Conservation (phyloP, 1,140 invertebrate genomes). For the Sinella curviseta region DNA sequence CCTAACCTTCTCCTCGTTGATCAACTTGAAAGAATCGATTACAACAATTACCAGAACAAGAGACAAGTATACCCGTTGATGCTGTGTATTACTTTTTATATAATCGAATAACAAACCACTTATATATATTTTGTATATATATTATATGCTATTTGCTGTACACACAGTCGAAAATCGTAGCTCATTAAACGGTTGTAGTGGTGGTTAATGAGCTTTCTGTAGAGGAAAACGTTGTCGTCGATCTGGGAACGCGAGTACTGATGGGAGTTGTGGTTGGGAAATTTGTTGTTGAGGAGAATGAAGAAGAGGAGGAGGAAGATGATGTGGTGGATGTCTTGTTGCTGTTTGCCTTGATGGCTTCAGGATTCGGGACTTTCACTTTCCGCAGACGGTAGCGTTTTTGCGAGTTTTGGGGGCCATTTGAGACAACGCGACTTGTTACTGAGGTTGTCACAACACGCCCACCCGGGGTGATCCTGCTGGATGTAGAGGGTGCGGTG, state of each 20-base stretch:
- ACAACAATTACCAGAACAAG: neutral
- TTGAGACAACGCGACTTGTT: neutral
- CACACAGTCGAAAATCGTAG: neutral
- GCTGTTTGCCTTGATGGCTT: neutral
- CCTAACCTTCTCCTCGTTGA: neutral
- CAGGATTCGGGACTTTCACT: constrained; percentile 17
- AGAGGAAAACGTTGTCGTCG: neutral
- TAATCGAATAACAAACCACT: neutral
- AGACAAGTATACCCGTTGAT: neutral
- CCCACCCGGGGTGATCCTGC: neutral
- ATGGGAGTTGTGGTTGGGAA: neutral
- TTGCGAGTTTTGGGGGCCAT: neutral
- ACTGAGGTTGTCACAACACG: neutral
- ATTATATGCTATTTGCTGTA: neutral
- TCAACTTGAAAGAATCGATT: neutral
- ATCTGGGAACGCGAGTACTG: neutral
- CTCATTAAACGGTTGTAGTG: neutral
- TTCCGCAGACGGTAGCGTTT: constrained; percentile 2
- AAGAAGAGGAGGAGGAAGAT: neutral
- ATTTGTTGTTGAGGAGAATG: neutral
- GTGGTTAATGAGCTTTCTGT: constrained; percentile 5
- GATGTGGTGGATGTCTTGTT: neutral
- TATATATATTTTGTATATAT: neutral
- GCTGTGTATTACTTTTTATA: neutral
- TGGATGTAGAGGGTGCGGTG: neutral